Evolutionary conservation across 1,140 invertebrate species (phyloP), one percentile per base, ranked within the genome.

Genomic region (Aleiodes sp.): DNA sequence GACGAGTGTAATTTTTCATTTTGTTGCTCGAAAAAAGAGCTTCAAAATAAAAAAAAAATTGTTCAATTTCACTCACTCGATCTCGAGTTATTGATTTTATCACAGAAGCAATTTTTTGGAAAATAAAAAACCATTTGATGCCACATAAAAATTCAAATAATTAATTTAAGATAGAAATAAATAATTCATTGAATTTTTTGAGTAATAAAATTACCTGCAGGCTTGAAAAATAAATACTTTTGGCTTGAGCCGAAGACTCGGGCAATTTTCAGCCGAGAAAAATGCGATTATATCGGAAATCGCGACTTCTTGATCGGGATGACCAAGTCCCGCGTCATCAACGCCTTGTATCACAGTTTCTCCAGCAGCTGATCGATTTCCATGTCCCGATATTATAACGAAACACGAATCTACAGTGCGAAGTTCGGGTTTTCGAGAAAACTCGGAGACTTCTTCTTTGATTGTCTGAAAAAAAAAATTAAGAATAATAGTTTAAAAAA

Each of bases 141-240:
- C n/a, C 0, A 37, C 31, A 56, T 57, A 21, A 19, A 16, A 16
- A 56, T 26, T 16, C 37, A 33, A 16, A 9, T 21, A n/a, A 31
- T 31, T 31, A 61, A 67, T 14, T 2, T 60, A 4, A 63, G 35
- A 26, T 65, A 16, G 10, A 28, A 46, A 24, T 16, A 46, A 63
- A 52, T 39, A 7, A 64, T 60, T 16, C 28, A 37, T 59, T 1
- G 10, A 41, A 28, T 29, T n/a, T n/a, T n/a, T n/a, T 9, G 26
- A 4, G 12, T 9, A 19, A 39, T 35, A n/a, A 10, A 37, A 59
- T 14, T 76, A 90, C 88, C 92, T 88, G 81, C 93, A 94, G 43
- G 89, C 88, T 80, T 94, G 93, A 76, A 93, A 93, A 35, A 95
- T 89, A 73, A 94, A 93, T 70, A 94, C 88, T 84, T 95, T 95